Conservation (phyloP, 1,140 invertebrate genomes). For the Glossosoma conforme region DNA sequence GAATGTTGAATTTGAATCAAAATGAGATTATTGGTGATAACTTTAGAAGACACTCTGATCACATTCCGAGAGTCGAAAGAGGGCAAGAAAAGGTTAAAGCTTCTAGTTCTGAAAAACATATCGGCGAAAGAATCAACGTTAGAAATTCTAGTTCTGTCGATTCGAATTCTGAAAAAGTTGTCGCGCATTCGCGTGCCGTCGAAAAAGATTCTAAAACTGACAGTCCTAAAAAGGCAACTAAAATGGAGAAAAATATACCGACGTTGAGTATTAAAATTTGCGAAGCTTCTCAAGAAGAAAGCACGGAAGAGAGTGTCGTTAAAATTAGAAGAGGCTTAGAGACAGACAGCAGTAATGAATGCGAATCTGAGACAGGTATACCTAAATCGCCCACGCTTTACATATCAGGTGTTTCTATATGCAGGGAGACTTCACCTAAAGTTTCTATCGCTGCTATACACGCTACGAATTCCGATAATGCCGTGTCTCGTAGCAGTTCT, state of each 20-base stretch:
- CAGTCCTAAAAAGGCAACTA: conserved; percentile 17
- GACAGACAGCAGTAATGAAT: conserved; percentile 53
- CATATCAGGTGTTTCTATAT: conserved; percentile 58
- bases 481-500: conserved; percentile 7
- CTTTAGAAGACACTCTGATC: conserved; percentile 33
- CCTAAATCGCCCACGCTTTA: conserved; percentile 56
- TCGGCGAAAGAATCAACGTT: conserved; percentile 10
- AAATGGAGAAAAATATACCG: conserved; percentile 16
- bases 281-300: conserved; percentile 12
- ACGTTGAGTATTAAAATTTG: conserved; percentile 25
- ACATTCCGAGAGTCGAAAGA: conserved; percentile 26
- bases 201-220: background rate
- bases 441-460: conserved; percentile 4
- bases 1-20: conserved; percentile 17
- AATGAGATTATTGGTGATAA: conserved; percentile 32
- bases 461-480: conserved; percentile 10
- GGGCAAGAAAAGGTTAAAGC: conserved; percentile 21
- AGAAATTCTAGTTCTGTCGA: too few species aligned
- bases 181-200: background rate
- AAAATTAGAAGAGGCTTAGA: conserved; percentile 35
- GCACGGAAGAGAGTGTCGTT: conserved; percentile 2
- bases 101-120: conserved; percentile 29
- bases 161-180: conserved; percentile 12
- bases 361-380: conserved; percentile 55
- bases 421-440: conserved; percentile 39